These are phyloP conservation scores for Amiota mariae DNA, from an alignment of 2,888 invertebrate species.

Conservation along the genomic window DNA sequence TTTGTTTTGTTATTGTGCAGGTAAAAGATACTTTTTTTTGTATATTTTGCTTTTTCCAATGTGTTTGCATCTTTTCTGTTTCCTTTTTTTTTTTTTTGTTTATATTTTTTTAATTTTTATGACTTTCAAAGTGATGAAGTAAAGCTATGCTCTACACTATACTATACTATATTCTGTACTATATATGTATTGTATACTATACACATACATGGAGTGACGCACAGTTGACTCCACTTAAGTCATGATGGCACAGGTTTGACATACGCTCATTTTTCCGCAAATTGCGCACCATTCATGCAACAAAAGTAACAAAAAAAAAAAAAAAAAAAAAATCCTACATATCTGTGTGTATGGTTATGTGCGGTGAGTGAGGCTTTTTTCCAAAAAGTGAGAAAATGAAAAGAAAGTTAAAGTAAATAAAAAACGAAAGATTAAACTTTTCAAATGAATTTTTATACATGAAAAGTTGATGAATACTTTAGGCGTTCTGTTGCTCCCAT, in stretches of 20 bases:
- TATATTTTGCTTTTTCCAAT: neutral
- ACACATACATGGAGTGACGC: neutral
- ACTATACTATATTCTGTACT: too few species aligned
- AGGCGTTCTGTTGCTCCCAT: too few species aligned
- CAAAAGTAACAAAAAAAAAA: neutral
- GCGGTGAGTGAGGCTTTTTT: neutral
- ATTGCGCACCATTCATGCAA: conserved; percentile 10
- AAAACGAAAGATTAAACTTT: neutral
- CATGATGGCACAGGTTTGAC: neutral
- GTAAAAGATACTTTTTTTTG: neutral
- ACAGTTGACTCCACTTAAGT: neutral
- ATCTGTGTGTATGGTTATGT: neutral
- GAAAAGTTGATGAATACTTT: neutral
- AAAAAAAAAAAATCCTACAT: neutral
- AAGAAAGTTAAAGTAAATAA: conserved; percentile 3
- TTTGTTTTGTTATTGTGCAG: neutral
- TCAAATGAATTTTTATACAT: conserved; percentile 9
- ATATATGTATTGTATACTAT: too few species aligned
- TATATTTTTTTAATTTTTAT: neutral
- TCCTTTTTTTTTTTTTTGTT: neutral
- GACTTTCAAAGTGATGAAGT: neutral
- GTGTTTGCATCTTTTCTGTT: neutral
- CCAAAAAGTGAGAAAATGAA: conserved; percentile 4
- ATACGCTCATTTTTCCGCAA: conserved; percentile 10
- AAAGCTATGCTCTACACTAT: neutral